Percentiles rank a stretch among this genome's conserved stretches.
Conservation (phyloP, 2,888 invertebrate genomes). For the Orthonychiurus folsomi region DNA sequence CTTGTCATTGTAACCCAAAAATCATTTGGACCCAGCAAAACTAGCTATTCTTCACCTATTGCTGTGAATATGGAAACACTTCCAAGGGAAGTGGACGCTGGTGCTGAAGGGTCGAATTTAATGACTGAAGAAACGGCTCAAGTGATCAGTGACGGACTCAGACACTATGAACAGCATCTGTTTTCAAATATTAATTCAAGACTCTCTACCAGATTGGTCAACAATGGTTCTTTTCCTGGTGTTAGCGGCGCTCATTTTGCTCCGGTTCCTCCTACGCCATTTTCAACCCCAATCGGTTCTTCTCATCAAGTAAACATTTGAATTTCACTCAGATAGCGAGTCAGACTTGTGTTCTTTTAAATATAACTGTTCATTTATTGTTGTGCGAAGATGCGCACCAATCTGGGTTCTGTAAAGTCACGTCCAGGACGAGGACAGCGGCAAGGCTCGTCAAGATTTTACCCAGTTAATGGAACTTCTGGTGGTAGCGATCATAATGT, state of each 20-base stretch:
- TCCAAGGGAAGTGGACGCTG: conserved; percentile 83
- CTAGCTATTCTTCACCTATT: conserved; percentile 31
- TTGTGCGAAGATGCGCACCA: neutral
- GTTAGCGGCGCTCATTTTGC: conserved; percentile 65
- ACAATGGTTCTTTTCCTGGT: conserved; percentile 58
- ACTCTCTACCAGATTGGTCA: conserved; percentile 73
- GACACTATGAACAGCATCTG: conserved; percentile 89
- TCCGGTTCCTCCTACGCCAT: conserved; percentile 63
- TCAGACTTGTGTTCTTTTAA: neutral
- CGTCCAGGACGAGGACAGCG: conserved; percentile 16
- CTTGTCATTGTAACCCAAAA: conserved; percentile 88
- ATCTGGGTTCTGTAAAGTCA: conserved; percentile 3
- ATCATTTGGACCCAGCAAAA: conserved; percentile 43
- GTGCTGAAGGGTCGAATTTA: conserved; percentile 71
- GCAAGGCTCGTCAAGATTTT: conserved; percentile 26
- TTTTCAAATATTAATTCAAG: conserved; percentile 42
- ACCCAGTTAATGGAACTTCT: conserved; percentile 25
- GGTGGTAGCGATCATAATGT: conserved; percentile 73
- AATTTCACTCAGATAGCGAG: neutral
- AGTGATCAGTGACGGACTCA: conserved; percentile 93
- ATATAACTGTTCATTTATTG: conserved; percentile 1
- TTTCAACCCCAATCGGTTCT: conserved; percentile 32
- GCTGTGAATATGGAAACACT: conserved; percentile 65
- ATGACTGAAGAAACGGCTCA: conserved; percentile 89
- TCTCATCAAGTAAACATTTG: neutral